Evolutionary conservation across 2,888 invertebrate genomes (phyloP), one percentile per base, ranked within the genome.

Genomic region (Lithophane leautieri): DNA sequence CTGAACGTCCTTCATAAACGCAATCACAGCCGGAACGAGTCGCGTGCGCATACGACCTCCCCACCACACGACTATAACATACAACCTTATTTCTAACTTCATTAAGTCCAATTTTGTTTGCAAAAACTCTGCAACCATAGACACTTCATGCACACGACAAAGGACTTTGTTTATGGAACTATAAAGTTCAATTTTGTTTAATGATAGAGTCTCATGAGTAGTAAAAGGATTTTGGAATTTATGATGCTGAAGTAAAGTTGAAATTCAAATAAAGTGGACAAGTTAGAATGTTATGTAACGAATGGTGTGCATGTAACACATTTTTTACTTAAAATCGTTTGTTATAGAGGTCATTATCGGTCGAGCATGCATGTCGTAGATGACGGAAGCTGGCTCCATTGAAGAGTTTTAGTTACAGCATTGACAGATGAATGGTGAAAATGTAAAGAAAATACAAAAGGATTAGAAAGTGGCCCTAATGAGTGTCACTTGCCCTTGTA

Each of bases 1-100:
- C 86, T 75, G 69, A 68, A 79, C 88, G 94, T 93, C 94, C 94
- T 93, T 94, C 93, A 83, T 82, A 80, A 78, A 77, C 79, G 88
- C 87, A 89, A 83, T 83, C 86, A 82, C 86, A 84, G 90, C 88
- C 91, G 93, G 90, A 93, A 94, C 94, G 91, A 79, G 89, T 93
- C 91, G 94, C 94, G 94, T 93, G 94, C 90, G 88, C 81, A 83
- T 67, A 70, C 74, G 84, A 84, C 87, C 86, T 85, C 82, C 78
- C 77, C 72, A 73, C 56, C 58, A 68, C 70, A 58, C 65, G 7
- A 19, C 56, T 67, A 69, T 65, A 62, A 81, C 63, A 70, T 42
- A 72, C 84, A 84, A 84, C 81, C 78, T 81, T 79, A 85, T 74
- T 63, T 11, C 34, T 16, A 62, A 71, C 22, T 4, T 0, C 34